Base-by-base conservation (phyloP, 2,797 vertebrate genomes). In the Bovichtus variegatus region DNA sequence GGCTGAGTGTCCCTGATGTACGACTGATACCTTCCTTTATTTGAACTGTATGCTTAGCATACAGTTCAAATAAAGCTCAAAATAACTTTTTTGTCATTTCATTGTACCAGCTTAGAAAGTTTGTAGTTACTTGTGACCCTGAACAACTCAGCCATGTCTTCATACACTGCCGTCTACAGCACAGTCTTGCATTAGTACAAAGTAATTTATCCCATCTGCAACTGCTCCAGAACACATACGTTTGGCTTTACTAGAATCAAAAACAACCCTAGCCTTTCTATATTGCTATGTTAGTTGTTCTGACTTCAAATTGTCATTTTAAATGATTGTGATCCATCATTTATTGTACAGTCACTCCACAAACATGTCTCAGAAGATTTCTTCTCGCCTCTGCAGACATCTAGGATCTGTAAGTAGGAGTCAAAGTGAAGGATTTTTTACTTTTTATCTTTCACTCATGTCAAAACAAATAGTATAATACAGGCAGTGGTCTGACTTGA, bases 91-190 rank as follows among this genome's bases (percentile, higher is more conserved):
- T 50, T 18, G 8, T 36, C 18, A 40, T 44, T 19, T 71, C 1
- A 47, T 9, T 21, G 16, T 3, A 15, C 29, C 3, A 34, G 3
- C 59, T 40, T 15, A 4, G 5, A 25, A 27, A 25, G 1, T 46
- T 40, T 46, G 1, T 18, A 23, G 81, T 66, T 44, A 6, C 16
- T 34, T 38, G 19, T 49, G 53, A 63, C n/a, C 46, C 55, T 65
- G 19, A 71, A 25, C n/a, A 34, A 38, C 27, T 31, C 43, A 2
- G 11, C 43, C 4, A 9, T 13, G 18, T 15, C 19, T 21, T 34
- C 21, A 34, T 19, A 27, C 9, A 54, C 6, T 34, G 23, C 25
- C 8, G 23, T 64, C 3, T 13, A 19, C n/a, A 18, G 16, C 11
- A 21, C 23, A 25, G n/a, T 23, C 53, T 29, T 1, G 10, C 4